Conservation (phyloP, 2,797 vertebrate species). For the Artibeus lituratus region DNA sequence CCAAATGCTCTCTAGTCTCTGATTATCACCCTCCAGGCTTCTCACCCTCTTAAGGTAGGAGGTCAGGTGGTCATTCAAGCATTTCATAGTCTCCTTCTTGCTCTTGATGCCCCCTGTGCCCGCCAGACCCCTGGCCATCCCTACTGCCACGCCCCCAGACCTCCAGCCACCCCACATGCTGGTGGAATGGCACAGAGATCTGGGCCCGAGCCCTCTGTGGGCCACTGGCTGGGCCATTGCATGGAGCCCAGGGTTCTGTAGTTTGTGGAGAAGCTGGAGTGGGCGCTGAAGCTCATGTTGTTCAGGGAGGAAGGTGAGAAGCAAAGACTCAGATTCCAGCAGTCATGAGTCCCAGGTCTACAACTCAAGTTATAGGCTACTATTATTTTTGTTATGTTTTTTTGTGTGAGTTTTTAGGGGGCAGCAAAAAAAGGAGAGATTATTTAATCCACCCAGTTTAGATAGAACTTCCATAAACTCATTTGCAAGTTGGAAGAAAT, state of each 20-base stretch:
- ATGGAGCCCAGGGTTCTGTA: not conserved
- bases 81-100: not conserved
- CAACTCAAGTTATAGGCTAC: not conserved
- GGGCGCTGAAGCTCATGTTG: not conserved
- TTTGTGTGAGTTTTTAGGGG: not conserved
- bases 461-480: not conserved
- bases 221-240: not conserved
- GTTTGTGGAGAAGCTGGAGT: not conserved
- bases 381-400: not conserved
- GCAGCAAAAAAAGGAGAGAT: not conserved
- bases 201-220: not conserved
- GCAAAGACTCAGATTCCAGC: not conserved
- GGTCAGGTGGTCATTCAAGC: not conserved
- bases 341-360: not conserved
- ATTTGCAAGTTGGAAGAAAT: not conserved
- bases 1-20: not conserved
- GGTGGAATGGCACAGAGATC: too few species aligned
- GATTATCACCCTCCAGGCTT: not conserved
- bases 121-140: not conserved
- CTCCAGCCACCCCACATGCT: not conserved
- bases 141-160: not conserved
- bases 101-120: not conserved
- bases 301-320: not conserved
- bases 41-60: not conserved
- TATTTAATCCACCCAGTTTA: not conserved